Evolutionary conservation across 2,113 vertebrate species (phyloP).

Genomic region (Urocolius indicus): DNA sequence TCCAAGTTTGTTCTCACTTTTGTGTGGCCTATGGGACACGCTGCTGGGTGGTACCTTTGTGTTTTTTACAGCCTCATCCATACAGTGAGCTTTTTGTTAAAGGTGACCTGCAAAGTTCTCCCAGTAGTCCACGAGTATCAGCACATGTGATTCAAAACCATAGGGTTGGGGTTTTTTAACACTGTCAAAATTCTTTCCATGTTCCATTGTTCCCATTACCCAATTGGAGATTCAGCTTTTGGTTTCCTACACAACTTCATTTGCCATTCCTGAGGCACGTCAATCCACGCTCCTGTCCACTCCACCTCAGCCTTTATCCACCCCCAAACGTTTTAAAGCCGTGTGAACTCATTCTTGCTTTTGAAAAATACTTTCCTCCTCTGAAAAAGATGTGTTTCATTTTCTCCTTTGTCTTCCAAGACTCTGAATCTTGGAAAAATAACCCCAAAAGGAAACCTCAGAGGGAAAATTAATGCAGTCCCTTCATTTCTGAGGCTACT

Average conservation of each 20-base stretch:
- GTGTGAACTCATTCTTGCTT: background rate
- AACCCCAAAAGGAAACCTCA: background rate
- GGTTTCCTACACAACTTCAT: background rate
- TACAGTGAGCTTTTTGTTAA: background rate
- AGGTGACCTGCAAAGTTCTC: background rate
- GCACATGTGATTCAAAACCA: background rate
- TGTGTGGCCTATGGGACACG: background rate
- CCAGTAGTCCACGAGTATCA: background rate
- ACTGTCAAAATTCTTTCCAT: background rate
- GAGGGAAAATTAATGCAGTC: background rate
- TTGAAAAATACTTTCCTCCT: background rate
- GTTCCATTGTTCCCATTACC: background rate
- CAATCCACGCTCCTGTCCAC: background rate
- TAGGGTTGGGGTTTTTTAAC: background rate
- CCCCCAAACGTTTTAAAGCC: background rate
- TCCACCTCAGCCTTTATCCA: background rate
- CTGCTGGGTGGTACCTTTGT: background rate
- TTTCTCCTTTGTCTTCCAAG: background rate
- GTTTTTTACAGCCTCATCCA: background rate
- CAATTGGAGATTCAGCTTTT: background rate
- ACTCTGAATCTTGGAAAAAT: background rate
- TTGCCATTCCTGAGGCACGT: background rate
- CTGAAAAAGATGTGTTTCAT: background rate
- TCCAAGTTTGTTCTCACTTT: background rate
- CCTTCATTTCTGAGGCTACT: background rate